Evolutionary conservation across 2,113 vertebrate species (phyloP).

Genomic region (Corythornis cristatus): DNA sequence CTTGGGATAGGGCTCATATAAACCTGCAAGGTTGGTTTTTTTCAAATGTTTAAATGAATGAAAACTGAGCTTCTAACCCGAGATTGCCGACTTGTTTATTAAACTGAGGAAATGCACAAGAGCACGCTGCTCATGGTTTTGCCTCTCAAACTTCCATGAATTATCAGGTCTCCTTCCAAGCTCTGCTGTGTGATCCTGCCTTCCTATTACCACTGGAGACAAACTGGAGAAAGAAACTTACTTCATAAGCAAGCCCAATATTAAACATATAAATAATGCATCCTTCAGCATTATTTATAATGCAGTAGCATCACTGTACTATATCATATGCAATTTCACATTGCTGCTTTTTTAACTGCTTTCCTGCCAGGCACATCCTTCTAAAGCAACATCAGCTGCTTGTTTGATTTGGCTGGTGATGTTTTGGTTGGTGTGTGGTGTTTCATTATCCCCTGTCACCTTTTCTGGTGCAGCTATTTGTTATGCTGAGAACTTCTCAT

Average conservation of each 20-base stretch:
- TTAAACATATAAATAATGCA: constrained; percentile 84
- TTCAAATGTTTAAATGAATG: constrained; percentile 40
- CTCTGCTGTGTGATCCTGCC: background rate
- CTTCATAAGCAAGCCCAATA: constrained; percentile 77
- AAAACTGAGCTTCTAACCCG: constrained; percentile 29
- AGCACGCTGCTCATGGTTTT: background rate
- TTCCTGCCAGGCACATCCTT: constrained; percentile 34
- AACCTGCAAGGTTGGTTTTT: background rate
- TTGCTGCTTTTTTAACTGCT: constrained; percentile 67
- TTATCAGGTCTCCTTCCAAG: background rate
- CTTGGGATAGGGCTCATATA: constrained; percentile 40
- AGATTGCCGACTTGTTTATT: background rate
- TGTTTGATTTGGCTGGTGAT: background rate
- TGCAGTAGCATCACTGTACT: constrained; percentile 75
- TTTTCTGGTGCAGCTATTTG: background rate
- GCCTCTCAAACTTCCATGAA: background rate
- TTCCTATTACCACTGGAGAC: background rate
- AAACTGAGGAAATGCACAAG: background rate
- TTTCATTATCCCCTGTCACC: background rate
- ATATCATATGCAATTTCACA: constrained; percentile 68
- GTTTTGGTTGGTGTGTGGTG: too few relatives aligned
- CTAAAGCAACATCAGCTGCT: background rate
- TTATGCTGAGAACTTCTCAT: background rate
- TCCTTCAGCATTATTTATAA: constrained; percentile 79
- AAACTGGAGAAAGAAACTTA: constrained; percentile 53